Conservation (phyloP, 2,113 vertebrate genomes). For the Python bivittatus region DNA sequence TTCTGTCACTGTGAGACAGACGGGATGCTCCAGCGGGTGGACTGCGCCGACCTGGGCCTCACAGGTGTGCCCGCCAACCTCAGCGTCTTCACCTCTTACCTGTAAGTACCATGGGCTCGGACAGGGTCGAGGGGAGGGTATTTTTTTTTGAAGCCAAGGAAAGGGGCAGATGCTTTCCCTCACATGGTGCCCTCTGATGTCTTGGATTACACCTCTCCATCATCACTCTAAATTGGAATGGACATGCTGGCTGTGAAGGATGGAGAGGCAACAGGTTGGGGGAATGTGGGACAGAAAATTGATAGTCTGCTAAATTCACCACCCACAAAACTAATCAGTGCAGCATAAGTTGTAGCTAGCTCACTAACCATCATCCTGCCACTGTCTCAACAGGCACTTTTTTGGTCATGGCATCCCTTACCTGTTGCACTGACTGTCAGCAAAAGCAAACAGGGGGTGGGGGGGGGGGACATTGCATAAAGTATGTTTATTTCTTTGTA, state of each 20-base stretch:
- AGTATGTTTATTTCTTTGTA: background rate
- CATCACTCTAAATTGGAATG: background rate
- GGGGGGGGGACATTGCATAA: background rate
- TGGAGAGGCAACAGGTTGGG: background rate
- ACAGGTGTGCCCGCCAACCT: slow-evolving; percentile 76
- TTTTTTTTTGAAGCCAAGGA: background rate
- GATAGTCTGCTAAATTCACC: background rate
- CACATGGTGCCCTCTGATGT: background rate
- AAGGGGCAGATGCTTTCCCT: background rate
- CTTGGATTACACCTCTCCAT: background rate
- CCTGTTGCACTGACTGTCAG: background rate
- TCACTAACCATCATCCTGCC: background rate
- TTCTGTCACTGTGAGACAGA: slow-evolving; percentile 79
- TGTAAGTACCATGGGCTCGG: slow-evolving; percentile 71
- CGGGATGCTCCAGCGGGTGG: slow-evolving; percentile 74
- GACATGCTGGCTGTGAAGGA: background rate
- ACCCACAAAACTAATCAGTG: background rate
- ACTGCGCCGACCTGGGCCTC: slow-evolving; percentile 82
- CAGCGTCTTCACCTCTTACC: slow-evolving; percentile 82
- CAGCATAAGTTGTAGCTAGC: background rate
- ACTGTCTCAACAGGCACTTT: background rate
- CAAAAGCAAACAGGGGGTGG: background rate
- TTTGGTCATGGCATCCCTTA: background rate
- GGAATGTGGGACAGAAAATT: background rate
- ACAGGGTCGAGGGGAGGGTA: background rate